A percentile compares a stretch with the other conserved stretches of the same genome.
Conservation (phyloP, 2,888 invertebrate genomes). For the Metacarcinus magister region DNA sequence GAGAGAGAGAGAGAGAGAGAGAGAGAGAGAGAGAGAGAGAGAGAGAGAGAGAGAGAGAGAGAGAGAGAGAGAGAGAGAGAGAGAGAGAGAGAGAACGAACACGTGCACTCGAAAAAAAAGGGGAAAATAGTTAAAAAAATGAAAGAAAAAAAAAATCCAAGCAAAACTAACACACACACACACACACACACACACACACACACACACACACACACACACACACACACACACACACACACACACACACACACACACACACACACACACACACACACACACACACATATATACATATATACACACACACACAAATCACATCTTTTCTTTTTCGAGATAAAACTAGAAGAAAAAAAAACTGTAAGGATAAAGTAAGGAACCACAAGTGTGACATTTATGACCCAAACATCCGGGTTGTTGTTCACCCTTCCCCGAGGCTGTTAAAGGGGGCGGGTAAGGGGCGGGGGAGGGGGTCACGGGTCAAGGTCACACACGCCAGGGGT, state of each 20-base stretch:
- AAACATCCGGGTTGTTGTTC: slow-evolving; percentile 31
- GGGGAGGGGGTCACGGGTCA: not conserved
- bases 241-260: no score
- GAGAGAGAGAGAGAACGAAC: no score
- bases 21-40: not conserved
- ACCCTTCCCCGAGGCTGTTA: not conserved
- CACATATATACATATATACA: not conserved
- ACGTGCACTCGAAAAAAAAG: not conserved
- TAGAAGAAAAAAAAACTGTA: not conserved
- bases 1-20: not conserved
- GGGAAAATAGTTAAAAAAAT: not conserved
- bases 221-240: not conserved
- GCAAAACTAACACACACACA: no score
- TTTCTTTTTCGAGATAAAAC: not conserved
- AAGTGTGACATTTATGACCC: not conserved
- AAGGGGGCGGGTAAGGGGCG: not conserved
- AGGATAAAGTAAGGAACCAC: not conserved
- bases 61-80: no score
- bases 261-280: no score
- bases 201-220: slow-evolving; percentile 14
- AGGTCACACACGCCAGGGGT: slow-evolving; percentile 17
- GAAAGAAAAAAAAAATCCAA: not conserved
- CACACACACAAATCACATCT: not conserved
- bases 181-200: no score
- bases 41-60: no score